Conservation (phyloP, 1,140 invertebrate genomes). For the Tetramorium simillimum region DNA sequence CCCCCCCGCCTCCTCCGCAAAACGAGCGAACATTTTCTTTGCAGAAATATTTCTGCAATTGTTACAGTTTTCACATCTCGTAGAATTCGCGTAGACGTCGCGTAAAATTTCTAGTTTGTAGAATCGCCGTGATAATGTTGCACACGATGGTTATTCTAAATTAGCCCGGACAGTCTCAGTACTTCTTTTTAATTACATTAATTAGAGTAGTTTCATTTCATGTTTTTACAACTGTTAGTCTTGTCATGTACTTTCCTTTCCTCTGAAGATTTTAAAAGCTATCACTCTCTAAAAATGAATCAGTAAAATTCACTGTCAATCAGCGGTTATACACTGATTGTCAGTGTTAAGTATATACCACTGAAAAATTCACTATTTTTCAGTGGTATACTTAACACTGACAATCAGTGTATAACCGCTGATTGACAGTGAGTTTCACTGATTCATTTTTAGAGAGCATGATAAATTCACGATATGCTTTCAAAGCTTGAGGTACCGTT, state of each 20-base stretch:
- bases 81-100: background rate
- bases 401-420: too few relatives aligned
- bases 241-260: background rate
- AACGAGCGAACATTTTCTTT: background rate
- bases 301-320: too few relatives aligned
- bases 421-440: too few relatives aligned
- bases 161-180: background rate
- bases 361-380: too few relatives aligned
- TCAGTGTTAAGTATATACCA: too few relatives aligned
- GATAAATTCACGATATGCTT: background rate
- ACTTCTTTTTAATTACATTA: slow-evolving; percentile 15
- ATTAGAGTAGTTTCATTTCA: background rate
- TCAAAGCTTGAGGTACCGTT: background rate
- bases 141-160: slow-evolving; percentile 7
- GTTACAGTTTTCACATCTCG: slow-evolving; percentile 4
- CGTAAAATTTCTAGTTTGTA: background rate
- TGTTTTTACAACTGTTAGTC: background rate
- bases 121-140: background rate
- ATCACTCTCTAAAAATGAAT: too few relatives aligned
- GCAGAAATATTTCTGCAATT: slow-evolving; percentile 39
- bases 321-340: too few relatives aligned
- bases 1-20: background rate
- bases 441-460: too few relatives aligned
- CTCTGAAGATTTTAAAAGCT: background rate
- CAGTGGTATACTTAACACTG: too few relatives aligned